Conservation (phyloP, 2,797 vertebrate genomes). For the Setipinna tenuifilis region DNA sequence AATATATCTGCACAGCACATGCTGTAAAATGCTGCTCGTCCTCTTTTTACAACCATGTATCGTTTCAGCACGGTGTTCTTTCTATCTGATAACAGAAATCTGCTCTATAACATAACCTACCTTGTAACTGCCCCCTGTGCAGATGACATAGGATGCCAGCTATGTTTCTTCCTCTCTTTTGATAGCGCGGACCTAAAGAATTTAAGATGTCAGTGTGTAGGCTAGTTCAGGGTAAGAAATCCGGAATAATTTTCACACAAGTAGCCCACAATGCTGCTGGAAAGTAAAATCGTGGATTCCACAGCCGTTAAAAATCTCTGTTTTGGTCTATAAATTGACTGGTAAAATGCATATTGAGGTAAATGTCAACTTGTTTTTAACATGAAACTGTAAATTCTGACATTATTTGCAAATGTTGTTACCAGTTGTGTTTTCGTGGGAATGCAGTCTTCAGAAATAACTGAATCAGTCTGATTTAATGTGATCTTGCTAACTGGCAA, state of each 20-base stretch:
- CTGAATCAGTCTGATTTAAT: background rate
- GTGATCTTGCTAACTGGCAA: background rate
- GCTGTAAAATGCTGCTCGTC: background rate
- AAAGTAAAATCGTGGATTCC: background rate
- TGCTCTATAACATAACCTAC: background rate
- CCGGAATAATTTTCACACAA: background rate
- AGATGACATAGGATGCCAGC: background rate
- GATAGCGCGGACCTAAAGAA: background rate
- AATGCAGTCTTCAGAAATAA: background rate
- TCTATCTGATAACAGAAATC: background rate
- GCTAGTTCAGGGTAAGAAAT: background rate
- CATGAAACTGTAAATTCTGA: background rate
- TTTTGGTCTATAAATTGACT: background rate
- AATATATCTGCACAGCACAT: background rate
- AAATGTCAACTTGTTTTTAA: background rate
- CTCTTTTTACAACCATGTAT: background rate
- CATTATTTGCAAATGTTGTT: background rate
- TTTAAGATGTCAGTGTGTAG: background rate
- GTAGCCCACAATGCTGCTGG: background rate
- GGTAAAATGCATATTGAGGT: background rate
- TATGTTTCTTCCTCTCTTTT: background rate
- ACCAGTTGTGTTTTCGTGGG: background rate
- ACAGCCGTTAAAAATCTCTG: background rate
- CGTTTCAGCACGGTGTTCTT: background rate
- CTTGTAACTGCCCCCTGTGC: background rate